A percentile compares a stretch with the other conserved stretches of the same genome.
Evolutionary conservation across 2,888 invertebrate genomes (phyloP).

Genomic region (Cheilosia vulpina): DNA sequence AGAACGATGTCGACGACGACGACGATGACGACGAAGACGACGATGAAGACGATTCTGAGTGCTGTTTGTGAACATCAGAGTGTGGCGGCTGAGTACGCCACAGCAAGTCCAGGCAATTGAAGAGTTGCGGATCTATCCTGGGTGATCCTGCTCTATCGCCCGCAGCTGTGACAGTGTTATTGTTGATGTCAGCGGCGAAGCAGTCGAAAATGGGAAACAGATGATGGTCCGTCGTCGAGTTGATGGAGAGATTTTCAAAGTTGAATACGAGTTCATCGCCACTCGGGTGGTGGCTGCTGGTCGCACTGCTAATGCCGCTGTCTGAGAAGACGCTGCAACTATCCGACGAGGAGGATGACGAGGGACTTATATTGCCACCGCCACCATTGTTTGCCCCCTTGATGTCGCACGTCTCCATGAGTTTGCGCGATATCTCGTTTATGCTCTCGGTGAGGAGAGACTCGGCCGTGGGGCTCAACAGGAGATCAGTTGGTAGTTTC

Average conservation of each 20-base stretch:
- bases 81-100: slow-evolving; percentile 55
- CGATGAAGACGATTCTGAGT: slow-evolving; percentile 10
- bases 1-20: slow-evolving; percentile 56
- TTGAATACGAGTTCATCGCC: slow-evolving; percentile 82
- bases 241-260: slow-evolving; percentile 80
- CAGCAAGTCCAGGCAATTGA: slow-evolving; percentile 68
- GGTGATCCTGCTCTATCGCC: slow-evolving; percentile 61
- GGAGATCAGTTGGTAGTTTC: slow-evolving; percentile 71
- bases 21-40: slow-evolving; percentile 37
- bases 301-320: slow-evolving; percentile 78
- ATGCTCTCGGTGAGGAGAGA: slow-evolving; percentile 82
- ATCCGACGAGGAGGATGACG: slow-evolving; percentile 71
- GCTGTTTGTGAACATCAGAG: slow-evolving; percentile 33
- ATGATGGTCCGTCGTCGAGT: slow-evolving; percentile 52
- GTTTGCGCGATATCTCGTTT: slow-evolving; percentile 83
- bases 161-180: slow-evolving; percentile 61
- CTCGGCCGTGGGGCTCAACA: slow-evolving; percentile 78
- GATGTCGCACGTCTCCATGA: slow-evolving; percentile 83
- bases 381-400: slow-evolving; percentile 66
- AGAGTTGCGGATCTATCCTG: slow-evolving; percentile 68
- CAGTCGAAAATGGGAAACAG: slow-evolving; percentile 72
- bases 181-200: slow-evolving; percentile 66
- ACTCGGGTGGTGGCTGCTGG: slow-evolving; percentile 58
- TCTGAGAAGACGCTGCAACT: slow-evolving; percentile 78
- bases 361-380: slow-evolving; percentile 30